Evolutionary conservation across 2,888 invertebrate genomes (phyloP).

Genomic region (Diplolepis rosae): DNA sequence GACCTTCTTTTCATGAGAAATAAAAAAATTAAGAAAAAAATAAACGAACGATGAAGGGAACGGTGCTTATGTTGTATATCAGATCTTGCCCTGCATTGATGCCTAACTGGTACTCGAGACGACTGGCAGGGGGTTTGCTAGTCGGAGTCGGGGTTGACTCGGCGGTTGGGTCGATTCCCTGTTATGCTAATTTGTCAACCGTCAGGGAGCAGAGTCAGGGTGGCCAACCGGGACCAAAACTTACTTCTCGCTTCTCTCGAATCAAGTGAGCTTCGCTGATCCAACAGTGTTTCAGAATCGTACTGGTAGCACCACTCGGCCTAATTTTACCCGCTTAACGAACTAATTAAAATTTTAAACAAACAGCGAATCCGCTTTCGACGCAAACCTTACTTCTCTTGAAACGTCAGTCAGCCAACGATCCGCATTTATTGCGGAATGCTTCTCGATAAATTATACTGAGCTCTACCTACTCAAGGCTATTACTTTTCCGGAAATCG

Average conservation of each 20-base stretch:
- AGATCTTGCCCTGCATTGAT: conserved; percentile 65
- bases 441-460: conserved; percentile 12
- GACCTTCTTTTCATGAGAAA: conserved; percentile 29
- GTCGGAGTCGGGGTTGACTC: conserved; percentile 62
- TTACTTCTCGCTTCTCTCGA: conserved; percentile 51
- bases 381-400: conserved; percentile 9
- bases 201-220: conserved; percentile 58
- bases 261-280: conserved; percentile 1
- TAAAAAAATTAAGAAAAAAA: conserved; percentile 35
- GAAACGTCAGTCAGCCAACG: conserved; percentile 18
- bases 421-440: neutral
- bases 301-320: conserved; percentile 34
- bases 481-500: neutral
- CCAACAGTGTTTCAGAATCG: neutral
- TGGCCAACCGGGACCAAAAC: conserved; percentile 58
- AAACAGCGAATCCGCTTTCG: conserved; percentile 3
- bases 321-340: conserved; percentile 28
- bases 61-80: conserved; percentile 54
- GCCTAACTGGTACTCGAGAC: conserved; percentile 70
- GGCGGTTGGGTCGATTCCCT: conserved; percentile 69
- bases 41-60: conserved; percentile 43
- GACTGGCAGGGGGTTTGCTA: conserved; percentile 59
- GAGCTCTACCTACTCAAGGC: neutral
- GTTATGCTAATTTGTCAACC: conserved; percentile 73
- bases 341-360: conserved; percentile 17